phyloP scores from a whole-genome alignment of 1,140 invertebrate species.

The Phthorimaea operculella region DNA sequence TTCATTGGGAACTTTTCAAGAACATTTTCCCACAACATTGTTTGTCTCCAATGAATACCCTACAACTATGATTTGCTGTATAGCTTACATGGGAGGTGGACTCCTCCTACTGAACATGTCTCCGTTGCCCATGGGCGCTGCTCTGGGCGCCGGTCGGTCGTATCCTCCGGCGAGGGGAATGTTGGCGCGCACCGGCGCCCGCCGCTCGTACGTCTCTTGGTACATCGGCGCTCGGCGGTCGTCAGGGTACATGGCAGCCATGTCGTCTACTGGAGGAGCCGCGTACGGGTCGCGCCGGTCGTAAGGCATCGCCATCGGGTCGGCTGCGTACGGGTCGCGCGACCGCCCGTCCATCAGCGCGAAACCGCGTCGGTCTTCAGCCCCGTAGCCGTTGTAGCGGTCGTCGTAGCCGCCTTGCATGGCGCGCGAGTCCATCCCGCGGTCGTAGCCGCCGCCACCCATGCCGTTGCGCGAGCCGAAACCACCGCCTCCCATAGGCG shows the following conservation, averaged over 20 bases:
- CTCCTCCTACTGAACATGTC: conserved; percentile 64
- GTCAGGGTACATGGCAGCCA: conserved; percentile 48
- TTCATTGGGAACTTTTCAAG: background rate
- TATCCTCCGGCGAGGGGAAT: conserved; percentile 29
- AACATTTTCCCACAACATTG: conserved; percentile 1
- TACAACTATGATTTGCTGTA: too few relatives aligned
- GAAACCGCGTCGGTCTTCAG: conserved; percentile 62
- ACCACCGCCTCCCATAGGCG: conserved; percentile 35
- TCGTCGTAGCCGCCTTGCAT: conserved; percentile 54
- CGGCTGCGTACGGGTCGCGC: conserved; percentile 43
- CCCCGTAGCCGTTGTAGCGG: conserved; percentile 56
- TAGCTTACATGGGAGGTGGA: conserved; percentile 60
- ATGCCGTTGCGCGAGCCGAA: conserved; percentile 47
- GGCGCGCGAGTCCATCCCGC: conserved; percentile 49
- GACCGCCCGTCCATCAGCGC: conserved; percentile 54
- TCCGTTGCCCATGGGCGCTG: conserved; percentile 48
- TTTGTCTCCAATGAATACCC: background rate
- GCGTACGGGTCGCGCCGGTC: conserved; percentile 51
- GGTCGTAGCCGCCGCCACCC: conserved; percentile 42
- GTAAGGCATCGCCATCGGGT: conserved; percentile 43
- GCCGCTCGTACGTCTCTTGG: conserved; percentile 54
- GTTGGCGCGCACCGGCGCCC: conserved; percentile 41
- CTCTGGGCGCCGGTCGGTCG: conserved; percentile 42
- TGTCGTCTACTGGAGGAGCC: conserved; percentile 37
- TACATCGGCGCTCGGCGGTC: conserved; percentile 54